Percentiles rank a stretch among this genome's conserved stretches.
Evolutionary conservation across 2,888 invertebrate genomes (phyloP).

Genomic region (Timandra comae): DNA sequence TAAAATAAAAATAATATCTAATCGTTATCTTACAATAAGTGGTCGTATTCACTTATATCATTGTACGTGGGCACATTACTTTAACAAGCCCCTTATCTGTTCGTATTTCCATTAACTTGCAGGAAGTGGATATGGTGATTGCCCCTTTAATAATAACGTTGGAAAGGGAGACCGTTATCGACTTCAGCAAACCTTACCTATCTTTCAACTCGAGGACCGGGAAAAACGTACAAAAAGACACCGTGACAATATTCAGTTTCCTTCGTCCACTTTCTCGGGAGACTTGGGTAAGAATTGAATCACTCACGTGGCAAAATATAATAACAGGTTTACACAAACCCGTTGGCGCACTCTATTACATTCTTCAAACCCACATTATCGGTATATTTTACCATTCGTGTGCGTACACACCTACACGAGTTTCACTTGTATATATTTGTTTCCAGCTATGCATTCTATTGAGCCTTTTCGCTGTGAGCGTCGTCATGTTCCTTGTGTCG

Average conservation of each 20-base stretch:
- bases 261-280: slow-evolving; percentile 95
- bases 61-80: too few species aligned
- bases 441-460: slow-evolving; percentile 82
- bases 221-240: slow-evolving; percentile 88
- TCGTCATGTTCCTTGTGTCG: slow-evolving; percentile 96
- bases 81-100: too few species aligned
- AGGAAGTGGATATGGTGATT: slow-evolving; percentile 97
- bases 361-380: too few species aligned
- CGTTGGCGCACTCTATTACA: background rate
- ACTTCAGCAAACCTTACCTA: slow-evolving; percentile 98
- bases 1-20: too few species aligned
- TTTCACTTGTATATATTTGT: slow-evolving; percentile 9
- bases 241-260: slow-evolving; percentile 93
- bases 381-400: too few species aligned
- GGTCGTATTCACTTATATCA: too few species aligned
- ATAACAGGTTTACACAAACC: slow-evolving; percentile 2
- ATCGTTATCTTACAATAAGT: too few species aligned
- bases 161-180: slow-evolving; percentile 94
- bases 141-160: slow-evolving; percentile 96
- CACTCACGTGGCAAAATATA: slow-evolving; percentile 8
- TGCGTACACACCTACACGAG: too few species aligned
- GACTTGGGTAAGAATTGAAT: slow-evolving; percentile 89
- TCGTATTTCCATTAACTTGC: slow-evolving; percentile 37
- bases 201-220: slow-evolving; percentile 97
- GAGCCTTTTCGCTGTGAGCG: slow-evolving; percentile 94